Evolutionary conservation across 2,113 vertebrate genomes (phyloP), one percentile per base, ranked within the genome.

Genomic region (Pseudonaja textilis): DNA sequence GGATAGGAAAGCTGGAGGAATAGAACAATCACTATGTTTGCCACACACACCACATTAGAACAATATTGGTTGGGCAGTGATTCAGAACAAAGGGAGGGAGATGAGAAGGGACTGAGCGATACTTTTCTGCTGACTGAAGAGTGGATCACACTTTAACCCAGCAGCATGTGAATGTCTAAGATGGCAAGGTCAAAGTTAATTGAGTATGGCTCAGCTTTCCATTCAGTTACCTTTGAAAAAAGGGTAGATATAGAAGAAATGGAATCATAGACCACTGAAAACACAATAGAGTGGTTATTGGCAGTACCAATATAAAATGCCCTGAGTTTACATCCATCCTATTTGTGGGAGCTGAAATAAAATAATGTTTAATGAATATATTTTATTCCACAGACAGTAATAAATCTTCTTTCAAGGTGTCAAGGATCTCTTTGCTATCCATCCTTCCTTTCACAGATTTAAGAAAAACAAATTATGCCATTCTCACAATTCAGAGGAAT

Each of bases 401-500:
- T 55, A 52, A 74, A 10, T 81, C 34, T 81, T 81, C 34, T 81
- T 81, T 81, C 74, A 81, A 81, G 34, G 16, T 81, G 34, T 42
- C 34, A 56, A 20, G 29, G 26, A 22, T 88, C 39, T 39, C 14
- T 50, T 23, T 64, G 25, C 85, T 18, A 39, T 26, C 29, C 34
- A 45, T 89, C 45, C 22, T 74, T 22, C 86, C n/a, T 91, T 22
- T 57, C 29, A 47, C 26, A 86, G 7, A 91, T 56, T 88, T 61
- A 61, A 90, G 26, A 90, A 50, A 18, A 64, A 69, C 55, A 64
- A 85, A 69, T 92, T 64, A 69, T 64, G 81, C 47, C 86, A 85
- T n/a, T 90, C 50, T 42, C 64, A 34, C 34, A 29, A 89, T 85
- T 90, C 52, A 90, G 81, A 87, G 54, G 57, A 89, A 92, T 85